Evolutionary conservation across 2,797 vertebrate species (phyloP).

Genomic region (Pseudopleuronectes americanus): DNA sequence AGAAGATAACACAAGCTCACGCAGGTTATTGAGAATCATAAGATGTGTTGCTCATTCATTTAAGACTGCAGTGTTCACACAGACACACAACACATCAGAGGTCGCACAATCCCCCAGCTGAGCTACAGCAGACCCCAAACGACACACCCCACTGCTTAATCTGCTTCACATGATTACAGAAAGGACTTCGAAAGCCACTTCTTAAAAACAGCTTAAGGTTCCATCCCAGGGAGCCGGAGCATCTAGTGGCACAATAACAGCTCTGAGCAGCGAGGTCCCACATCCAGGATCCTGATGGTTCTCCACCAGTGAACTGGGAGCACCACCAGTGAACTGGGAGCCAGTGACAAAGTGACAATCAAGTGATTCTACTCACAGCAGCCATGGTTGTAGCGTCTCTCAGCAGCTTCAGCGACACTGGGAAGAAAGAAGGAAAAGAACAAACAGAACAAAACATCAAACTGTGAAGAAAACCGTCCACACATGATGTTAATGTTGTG

Average conservation of each 20-base stretch:
- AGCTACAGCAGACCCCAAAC: constrained; percentile 29
- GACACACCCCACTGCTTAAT: constrained; percentile 54
- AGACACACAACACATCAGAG: not conserved
- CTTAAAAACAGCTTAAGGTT: constrained; percentile 61
- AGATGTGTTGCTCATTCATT: not conserved
- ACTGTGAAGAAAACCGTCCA: not conserved
- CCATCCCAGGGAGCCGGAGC: constrained; percentile 35
- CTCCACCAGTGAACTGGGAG: not conserved
- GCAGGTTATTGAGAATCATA: not conserved
- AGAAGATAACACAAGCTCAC: not conserved
- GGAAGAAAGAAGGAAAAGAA: constrained; percentile 40
- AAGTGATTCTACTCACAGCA: constrained; percentile 77
- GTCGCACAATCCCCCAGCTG: constrained; percentile 1
- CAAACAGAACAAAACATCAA: constrained; percentile 19
- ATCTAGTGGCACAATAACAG: constrained; percentile 53
- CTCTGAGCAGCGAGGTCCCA: constrained; percentile 27
- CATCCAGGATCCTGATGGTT: constrained; percentile 2
- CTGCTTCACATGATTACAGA: constrained; percentile 70
- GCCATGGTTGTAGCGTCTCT: constrained; percentile 79
- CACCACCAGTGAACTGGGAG: constrained; percentile 14
- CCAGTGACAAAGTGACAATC: constrained; percentile 15
- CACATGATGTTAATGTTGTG: not conserved
- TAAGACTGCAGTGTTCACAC: not conserved
- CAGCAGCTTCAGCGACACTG: constrained; percentile 57
- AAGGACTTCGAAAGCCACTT: constrained; percentile 49